Percentiles rank a stretch among this genome's conserved stretches.
These are phyloP conservation scores for Chaenogobius annularis DNA, from an alignment of 2,113 vertebrate species.

Conservation along the genomic window DNA sequence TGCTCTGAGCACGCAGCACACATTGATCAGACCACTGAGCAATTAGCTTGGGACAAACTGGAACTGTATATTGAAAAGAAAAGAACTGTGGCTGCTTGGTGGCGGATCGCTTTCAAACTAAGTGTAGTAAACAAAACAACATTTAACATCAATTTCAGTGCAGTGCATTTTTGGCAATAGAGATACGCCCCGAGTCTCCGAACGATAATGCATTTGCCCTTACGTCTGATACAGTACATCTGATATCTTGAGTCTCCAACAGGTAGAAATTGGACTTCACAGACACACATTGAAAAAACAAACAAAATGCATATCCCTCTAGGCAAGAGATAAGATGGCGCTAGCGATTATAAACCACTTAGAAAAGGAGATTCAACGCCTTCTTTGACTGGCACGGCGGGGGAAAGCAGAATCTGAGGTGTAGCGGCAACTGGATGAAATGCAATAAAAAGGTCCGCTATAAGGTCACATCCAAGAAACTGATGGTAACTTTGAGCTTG, in stretches of 20 bases:
- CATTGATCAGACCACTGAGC: background rate
- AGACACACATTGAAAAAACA: slow-evolving; percentile 6
- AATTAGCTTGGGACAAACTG: too few species aligned
- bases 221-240: background rate
- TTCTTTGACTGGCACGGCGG: background rate
- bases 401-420: slow-evolving; percentile 15
- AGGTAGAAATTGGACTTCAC: slow-evolving; percentile 17
- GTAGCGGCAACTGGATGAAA: background rate
- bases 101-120: too few species aligned
- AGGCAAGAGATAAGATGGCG: slow-evolving; percentile 23
- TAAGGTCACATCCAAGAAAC: slow-evolving; percentile 8
- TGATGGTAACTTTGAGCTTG: slow-evolving; percentile 23
- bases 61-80: too few species aligned
- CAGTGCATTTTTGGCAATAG: slow-evolving; percentile 9
- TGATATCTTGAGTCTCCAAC: slow-evolving; percentile 10
- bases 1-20: background rate
- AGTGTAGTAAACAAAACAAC: background rate
- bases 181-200: slow-evolving; percentile 2
- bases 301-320: slow-evolving; percentile 3
- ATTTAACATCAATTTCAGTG: background rate
- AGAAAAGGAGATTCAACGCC: slow-evolving; percentile 8
- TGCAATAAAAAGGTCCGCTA: slow-evolving; percentile 9
- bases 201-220: slow-evolving; percentile 7
- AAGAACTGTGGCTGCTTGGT: too few species aligned
- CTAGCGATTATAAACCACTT: slow-evolving; percentile 38